Evolutionary conservation across 2,113 vertebrate genomes (phyloP).

Genomic region (Ornithorhynchus anatinus): DNA sequence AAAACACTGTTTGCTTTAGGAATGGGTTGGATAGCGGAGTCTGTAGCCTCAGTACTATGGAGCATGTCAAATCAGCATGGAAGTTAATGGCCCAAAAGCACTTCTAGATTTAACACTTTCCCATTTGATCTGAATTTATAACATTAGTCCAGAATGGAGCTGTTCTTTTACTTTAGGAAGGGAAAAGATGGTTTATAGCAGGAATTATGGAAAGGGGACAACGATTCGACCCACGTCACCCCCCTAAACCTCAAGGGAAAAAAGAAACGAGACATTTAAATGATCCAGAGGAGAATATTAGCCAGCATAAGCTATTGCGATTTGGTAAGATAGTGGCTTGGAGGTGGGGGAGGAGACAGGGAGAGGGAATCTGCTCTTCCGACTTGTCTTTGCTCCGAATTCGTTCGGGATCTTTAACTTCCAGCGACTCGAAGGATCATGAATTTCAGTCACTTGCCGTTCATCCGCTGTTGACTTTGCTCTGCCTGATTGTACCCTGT

Average conservation of each 20-base stretch:
- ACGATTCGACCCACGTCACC: conserved; percentile 6
- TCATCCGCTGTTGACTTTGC: neutral
- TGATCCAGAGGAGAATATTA: neutral
- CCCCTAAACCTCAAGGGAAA: neutral
- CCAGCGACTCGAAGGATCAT: accelerated
- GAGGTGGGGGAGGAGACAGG: neutral
- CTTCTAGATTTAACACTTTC: conserved; percentile 70
- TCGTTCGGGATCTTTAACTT: no score
- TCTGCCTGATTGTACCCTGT: neutral
- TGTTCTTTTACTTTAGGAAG: conserved; percentile 30
- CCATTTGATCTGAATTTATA: conserved; percentile 71
- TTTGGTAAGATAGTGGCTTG: neutral
- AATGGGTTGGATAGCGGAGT: conserved; percentile 62
- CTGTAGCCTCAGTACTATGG: conserved; percentile 67
- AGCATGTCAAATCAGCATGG: conserved; percentile 71
- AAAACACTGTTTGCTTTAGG: conserved; percentile 76
- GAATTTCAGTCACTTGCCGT: neutral
- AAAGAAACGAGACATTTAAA: no score
- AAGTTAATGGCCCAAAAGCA: conserved; percentile 73
- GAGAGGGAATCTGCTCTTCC: neutral
- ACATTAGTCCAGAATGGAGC: conserved; percentile 39
- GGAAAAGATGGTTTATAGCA: conserved; percentile 3
- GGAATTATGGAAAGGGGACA: conserved; percentile 4
- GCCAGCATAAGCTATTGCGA: neutral
- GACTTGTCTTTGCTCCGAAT: no score